Conservation (phyloP, 2,113 vertebrate species). For the Lepidothrix coronata region DNA sequence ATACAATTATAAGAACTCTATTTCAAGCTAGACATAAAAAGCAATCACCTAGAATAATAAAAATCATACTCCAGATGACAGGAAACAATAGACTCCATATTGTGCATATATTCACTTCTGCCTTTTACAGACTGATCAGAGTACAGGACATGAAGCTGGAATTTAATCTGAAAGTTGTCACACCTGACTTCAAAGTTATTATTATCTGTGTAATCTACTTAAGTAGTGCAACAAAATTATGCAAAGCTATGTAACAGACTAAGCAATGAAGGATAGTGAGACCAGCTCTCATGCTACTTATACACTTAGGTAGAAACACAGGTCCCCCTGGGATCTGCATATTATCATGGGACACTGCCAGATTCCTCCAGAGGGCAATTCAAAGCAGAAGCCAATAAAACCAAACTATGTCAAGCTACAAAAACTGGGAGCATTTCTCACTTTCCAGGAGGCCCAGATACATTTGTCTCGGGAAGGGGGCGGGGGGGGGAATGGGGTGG, state of each 20-base stretch:
- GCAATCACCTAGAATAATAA: conserved; percentile 64
- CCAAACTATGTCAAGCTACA: neutral
- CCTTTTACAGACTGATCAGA: neutral
- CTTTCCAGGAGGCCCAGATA: neutral
- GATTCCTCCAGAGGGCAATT: neutral
- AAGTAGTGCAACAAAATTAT: neutral
- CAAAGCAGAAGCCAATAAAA: neutral
- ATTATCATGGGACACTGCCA: neutral
- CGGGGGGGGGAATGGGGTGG: fast-evolving
- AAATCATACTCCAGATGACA: conserved; percentile 40
- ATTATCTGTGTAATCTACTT: neutral
- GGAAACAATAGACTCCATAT: conserved; percentile 19
- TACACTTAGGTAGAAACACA: neutral
- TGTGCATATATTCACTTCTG: neutral
- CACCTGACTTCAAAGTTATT: neutral
- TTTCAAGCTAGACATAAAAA: conserved; percentile 65
- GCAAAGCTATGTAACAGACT: neutral
- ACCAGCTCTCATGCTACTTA: neutral
- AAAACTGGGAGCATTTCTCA: neutral
- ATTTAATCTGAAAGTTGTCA: conserved; percentile 6
- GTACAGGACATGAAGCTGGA: neutral
- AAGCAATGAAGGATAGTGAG: neutral
- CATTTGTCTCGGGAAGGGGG: neutral
- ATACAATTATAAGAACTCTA: conserved; percentile 39
- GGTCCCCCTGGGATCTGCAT: neutral